Evolutionary conservation across 2,113 vertebrate genomes (phyloP), one percentile per base, ranked within the genome.

Genomic region (Apaloderma vittatum): DNA sequence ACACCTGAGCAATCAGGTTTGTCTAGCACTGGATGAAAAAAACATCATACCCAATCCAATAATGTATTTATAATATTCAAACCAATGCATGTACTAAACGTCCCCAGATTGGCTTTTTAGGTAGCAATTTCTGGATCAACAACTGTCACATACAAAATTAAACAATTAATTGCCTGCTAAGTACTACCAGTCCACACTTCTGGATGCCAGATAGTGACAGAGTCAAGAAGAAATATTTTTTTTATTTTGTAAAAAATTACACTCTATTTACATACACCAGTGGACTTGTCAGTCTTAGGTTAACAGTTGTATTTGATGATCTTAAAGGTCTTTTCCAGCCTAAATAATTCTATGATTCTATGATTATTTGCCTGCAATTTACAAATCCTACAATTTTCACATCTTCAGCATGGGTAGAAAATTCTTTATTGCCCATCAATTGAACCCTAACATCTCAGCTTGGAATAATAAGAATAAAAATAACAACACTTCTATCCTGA

Each of bases 181-280:
- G 20, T 17, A 15, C 32, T 29, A 40, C 29, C 9, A 6, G 3
- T n/a, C 10, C 40, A 45, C 19, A 4, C 2, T 52, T 70, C 30
- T 26, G 22, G 32, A 11, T n/a, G 8, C 3, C 36, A n/a, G 34
- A 30, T 2, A 36, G 13, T 2, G 1, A 30, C 3, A 71, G 37
- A 61, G 14, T 59, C 1, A 67, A 76, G 30, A 58, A 75, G 4
- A 40, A 40, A 40, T 40, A 40, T 40, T 40, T 40, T 40, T 40
- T 40, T 40, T 40, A 40, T 40, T 40, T 40, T 40, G 8, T 40
- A 26, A 27, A 52, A 32, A 2, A 6, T 43, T 54, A 6, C 4
- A 20, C 5, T 14, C 51, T 80, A 11, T 73, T 51, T 76, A 6
- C n/a, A 8, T 11, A 3, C 8, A 11, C 13, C 57, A 29, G 9